These are phyloP conservation scores for Acanthisitta chloris DNA, from an alignment of 2,113 vertebrate species.

Conservation along the genomic window DNA sequence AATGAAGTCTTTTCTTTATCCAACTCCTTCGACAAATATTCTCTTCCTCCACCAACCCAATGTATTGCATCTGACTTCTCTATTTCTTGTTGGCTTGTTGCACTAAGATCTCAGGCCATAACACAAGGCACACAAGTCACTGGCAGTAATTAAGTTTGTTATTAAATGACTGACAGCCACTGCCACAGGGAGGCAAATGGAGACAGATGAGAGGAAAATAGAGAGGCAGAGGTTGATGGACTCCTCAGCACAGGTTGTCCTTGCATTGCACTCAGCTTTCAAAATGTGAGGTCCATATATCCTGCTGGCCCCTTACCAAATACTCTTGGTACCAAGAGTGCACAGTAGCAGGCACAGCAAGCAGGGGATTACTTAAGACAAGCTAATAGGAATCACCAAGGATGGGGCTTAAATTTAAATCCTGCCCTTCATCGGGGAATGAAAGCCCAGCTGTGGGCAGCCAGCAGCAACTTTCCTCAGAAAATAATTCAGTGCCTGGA, in stretches of 20 bases:
- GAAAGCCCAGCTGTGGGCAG: background rate
- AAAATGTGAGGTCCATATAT: background rate
- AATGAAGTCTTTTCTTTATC: background rate
- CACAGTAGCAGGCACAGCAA: background rate
- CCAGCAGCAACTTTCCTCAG: background rate
- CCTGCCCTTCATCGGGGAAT: background rate
- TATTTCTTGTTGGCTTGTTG: too few relatives aligned
- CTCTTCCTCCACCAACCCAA: background rate
- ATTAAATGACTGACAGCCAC: background rate
- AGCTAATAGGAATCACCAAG: background rate
- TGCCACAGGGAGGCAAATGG: background rate
- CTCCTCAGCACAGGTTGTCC: accelerated
- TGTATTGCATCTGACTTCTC: accelerated
- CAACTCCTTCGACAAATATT: background rate
- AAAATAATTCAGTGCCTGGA: background rate
- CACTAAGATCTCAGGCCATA: accelerated
- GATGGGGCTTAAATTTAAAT: background rate
- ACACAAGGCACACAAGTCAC: background rate
- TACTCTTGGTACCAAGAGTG: accelerated
- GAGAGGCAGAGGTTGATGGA: background rate
- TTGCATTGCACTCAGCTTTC: background rate
- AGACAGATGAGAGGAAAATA: background rate
- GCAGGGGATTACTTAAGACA: background rate
- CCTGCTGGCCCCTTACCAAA: background rate
- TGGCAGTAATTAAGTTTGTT: background rate